A percentile compares a stretch with the other conserved stretches of the same genome.
Evolutionary conservation across 2,113 vertebrate species (phyloP).

Genomic region (Furnarius figulus): DNA sequence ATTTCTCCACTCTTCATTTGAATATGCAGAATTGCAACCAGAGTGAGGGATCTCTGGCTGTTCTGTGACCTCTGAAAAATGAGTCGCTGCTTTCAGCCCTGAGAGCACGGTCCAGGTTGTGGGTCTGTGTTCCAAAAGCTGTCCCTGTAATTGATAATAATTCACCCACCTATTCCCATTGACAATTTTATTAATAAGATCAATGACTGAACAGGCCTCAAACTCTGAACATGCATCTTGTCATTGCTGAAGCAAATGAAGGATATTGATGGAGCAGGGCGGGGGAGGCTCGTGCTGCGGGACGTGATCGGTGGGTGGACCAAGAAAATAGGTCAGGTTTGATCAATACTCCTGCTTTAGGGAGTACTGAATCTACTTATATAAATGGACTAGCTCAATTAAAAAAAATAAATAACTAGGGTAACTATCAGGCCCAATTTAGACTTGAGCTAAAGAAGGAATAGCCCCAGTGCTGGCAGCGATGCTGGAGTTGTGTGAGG

Average conservation of each 20-base stretch:
- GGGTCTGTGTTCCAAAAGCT: not conserved
- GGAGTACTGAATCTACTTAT: not conserved
- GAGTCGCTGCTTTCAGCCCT: not conserved
- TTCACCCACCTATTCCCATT: not conserved
- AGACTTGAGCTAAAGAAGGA: not conserved
- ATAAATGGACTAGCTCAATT: not conserved
- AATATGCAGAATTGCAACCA: not conserved
- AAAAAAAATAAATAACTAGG: not conserved
- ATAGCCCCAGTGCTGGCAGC: not conserved
- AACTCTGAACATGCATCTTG: not conserved
- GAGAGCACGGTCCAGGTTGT: not conserved
- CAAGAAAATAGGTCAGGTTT: constrained; percentile 59
- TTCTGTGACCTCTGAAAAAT: not conserved
- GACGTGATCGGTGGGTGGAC: not conserved
- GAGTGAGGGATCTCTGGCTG: not conserved
- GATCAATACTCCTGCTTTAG: constrained; percentile 36
- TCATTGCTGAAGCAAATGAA: not conserved
- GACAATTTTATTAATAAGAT: constrained; percentile 48
- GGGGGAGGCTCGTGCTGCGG: not conserved
- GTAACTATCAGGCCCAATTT: not conserved
- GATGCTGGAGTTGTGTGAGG: accelerated
- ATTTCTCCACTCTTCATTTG: not conserved
- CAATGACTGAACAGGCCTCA: not conserved
- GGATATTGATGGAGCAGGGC: not conserved
- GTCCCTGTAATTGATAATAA: not conserved